Evolutionary conservation across 2,797 vertebrate species (phyloP).

Genomic region (Acanthornis magna): DNA sequence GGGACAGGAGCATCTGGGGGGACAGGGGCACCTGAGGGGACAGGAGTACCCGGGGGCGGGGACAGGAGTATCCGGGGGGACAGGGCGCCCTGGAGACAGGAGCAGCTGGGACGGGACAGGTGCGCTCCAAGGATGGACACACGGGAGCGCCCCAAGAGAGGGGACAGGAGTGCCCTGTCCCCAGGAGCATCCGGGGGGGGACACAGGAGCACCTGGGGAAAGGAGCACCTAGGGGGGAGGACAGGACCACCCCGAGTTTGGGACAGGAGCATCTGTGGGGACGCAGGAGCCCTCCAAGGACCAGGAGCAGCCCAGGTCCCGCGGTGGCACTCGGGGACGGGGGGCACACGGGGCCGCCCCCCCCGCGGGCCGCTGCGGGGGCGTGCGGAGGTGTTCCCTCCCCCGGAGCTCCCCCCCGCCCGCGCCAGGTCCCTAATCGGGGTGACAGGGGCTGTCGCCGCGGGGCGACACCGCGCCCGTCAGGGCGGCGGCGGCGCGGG

Average conservation of each 20-base stretch:
- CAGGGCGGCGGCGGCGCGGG: background rate
- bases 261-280: background rate
- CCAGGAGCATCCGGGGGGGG: background rate
- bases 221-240: background rate
- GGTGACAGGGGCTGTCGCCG: background rate
- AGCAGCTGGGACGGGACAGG: background rate
- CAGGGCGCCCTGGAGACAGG: background rate
- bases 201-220: background rate
- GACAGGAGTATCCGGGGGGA: too few relatives aligned
- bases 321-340: background rate
- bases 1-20: too few relatives aligned
- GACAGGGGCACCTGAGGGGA: background rate
- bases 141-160: background rate
- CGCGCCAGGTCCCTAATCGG: background rate
- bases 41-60: too few relatives aligned
- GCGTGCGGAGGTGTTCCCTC: background rate
- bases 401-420: background rate
- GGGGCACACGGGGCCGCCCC: background rate
- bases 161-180: too few relatives aligned
- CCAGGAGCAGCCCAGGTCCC: background rate
- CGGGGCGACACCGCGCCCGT: background rate
- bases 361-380: background rate
- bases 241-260: background rate
- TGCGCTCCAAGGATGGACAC: background rate
- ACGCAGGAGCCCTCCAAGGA: background rate